Base-by-base conservation (phyloP, 2,797 vertebrate species). In the Malacoctenus gilli region DNA sequence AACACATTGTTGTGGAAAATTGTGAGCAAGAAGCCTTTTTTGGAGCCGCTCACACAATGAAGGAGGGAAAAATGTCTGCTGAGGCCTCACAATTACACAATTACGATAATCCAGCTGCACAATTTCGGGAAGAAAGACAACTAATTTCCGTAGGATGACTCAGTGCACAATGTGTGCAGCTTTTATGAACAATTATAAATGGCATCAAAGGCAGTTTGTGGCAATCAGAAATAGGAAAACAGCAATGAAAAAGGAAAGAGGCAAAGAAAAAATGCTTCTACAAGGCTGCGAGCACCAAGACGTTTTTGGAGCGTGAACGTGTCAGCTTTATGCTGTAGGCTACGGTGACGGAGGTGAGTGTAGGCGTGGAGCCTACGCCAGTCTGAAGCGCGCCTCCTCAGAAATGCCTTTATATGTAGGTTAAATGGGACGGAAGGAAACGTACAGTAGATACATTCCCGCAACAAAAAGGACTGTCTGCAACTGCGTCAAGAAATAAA, bases 1-100 rank as follows among this genome's bases (percentile, higher is more conserved):
- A 50, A 3, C 21, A 19, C 35, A 12, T 18, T 37, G 25, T 41
- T 32, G 30, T 15, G 14, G 23, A 35, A 64, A 71, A 68, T 41
- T 42, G 12, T 14, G 50, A 44, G 47, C 40, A 44, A 60, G 13
- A 38, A 37, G 37, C 40, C 7, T 35, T 57, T 35, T 57, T 71
- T 51, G 8, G 28, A 32, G n/a, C n/a, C 9, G 13, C 48, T 63
- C 21, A 62, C 8, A 52, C 28, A 30, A 11, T 47, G 18, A 55
- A 40, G 19, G 6, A 15, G 19, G 50, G 23, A 57, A 39, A 39
- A 21, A 38, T 23, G 53, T 37, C 4, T 34, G 19, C 37, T 12
- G 37, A 16, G 12, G 18, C 10, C 11, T 54, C 14, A 43, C 5
- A 12, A 9, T 47, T 16, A 15, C 15, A 21, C 11, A 40, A 8